Conservation (phyloP, 2,888 invertebrate species). For the Neoaliturus tenellus region DNA sequence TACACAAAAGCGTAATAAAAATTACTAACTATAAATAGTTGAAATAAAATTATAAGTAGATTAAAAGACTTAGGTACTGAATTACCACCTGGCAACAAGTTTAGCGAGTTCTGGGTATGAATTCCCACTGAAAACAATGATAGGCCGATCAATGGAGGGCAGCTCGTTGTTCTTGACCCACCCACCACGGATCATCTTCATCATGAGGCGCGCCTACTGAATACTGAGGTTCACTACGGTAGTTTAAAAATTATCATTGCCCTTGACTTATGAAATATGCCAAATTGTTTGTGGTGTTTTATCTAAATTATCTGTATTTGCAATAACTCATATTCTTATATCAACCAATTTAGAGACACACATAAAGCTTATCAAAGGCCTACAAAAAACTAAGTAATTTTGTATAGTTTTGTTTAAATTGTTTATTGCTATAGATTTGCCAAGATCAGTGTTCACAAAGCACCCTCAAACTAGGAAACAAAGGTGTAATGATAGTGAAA, state of each 20-base stretch:
- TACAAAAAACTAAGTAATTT: too few species aligned
- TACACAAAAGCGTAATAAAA: too few species aligned
- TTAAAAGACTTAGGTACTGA: too few species aligned
- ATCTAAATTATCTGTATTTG: constrained; percentile 10
- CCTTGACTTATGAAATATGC: neutral
- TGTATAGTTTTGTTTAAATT: too few species aligned
- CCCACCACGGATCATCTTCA: neutral
- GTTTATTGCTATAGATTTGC: too few species aligned
- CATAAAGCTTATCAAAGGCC: too few species aligned
- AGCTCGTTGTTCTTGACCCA: constrained; percentile 12
- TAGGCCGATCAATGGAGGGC: constrained; percentile 69
- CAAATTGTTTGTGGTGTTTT: neutral
- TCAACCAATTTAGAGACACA: neutral
- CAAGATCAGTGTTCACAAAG: too few species aligned
- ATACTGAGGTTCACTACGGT: neutral
- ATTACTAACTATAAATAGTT: too few species aligned
- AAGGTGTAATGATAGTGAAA: too few species aligned
- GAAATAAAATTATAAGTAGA: too few species aligned
- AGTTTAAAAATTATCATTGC: neutral
- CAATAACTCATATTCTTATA: neutral
- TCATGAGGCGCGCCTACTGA: neutral
- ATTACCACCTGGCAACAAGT: constrained; percentile 78
- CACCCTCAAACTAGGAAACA: too few species aligned
- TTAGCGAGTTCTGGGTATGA: constrained; percentile 97
- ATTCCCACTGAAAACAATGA: constrained; percentile 96